Percentiles rank a stretch among this genome's conserved stretches.
Conservation (phyloP, 2,888 invertebrate species). For the Drosophila sordidula region DNA sequence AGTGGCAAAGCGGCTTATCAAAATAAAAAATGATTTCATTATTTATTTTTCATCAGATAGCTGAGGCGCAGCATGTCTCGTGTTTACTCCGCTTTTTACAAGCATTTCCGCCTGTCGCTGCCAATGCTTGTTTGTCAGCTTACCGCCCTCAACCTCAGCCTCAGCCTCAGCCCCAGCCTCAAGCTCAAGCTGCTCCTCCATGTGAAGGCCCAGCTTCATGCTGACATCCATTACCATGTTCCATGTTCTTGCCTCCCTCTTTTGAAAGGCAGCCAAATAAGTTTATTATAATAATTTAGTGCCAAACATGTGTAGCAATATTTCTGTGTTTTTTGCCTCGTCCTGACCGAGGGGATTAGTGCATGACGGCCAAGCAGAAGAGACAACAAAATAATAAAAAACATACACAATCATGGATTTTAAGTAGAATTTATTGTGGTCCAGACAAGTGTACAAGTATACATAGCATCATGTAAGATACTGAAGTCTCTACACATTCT, state of each 20-base stretch:
- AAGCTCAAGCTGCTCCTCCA: conserved; percentile 7
- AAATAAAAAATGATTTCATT: conserved; percentile 81
- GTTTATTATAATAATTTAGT: conserved; percentile 79
- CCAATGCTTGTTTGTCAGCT: conserved; percentile 55
- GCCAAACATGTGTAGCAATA: conserved; percentile 71
- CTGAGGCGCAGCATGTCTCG: conserved; percentile 50
- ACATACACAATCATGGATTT: conserved; percentile 55
- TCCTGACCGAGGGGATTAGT: conserved; percentile 34
- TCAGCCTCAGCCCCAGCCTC: not conserved
- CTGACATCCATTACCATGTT: conserved; percentile 20
- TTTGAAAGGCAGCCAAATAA: conserved; percentile 49
- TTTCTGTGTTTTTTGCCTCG: conserved; percentile 22
- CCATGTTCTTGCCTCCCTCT: conserved; percentile 1
- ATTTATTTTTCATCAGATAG: conserved; percentile 79
- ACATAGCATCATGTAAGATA: not conserved
- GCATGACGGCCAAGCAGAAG: conserved; percentile 15
- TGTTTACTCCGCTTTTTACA: conserved; percentile 55
- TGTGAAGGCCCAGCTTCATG: conserved; percentile 11
- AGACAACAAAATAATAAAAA: conserved; percentile 1
- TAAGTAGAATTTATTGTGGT: conserved; percentile 62
- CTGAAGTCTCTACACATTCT: not conserved
- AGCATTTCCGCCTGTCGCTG: conserved; percentile 65
- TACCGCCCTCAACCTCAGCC: conserved; percentile 9
- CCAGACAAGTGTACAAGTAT: not conserved
- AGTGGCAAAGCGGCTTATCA: conserved; percentile 77